phyloP scores from a whole-genome alignment of 2,113 vertebrate genomes.

The Candoia aspera region DNA sequence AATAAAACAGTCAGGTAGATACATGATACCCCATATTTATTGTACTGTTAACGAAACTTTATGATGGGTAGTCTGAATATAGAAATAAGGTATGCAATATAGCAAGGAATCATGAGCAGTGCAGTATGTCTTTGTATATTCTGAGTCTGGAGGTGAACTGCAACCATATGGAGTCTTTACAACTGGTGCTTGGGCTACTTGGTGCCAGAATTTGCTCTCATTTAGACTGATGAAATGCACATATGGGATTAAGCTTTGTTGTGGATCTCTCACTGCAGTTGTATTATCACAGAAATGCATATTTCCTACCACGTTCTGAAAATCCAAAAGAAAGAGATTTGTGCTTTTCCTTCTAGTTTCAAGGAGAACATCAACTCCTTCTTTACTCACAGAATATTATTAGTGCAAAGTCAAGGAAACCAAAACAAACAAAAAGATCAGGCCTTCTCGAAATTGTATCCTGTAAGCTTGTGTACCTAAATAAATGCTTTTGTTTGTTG shows the following conservation, averaged over 20 bases:
- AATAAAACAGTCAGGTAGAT: slow-evolving; percentile 14
- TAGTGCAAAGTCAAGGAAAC: neutral
- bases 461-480: neutral
- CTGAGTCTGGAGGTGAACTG: neutral
- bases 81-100: neutral
- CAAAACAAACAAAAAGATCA: neutral
- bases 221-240: neutral
- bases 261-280: neutral
- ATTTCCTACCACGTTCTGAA: neutral
- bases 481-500: neutral
- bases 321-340: neutral
- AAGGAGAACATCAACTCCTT: neutral
- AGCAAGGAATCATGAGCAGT: neutral
- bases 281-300: neutral
- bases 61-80: neutral
- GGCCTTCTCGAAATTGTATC: no score
- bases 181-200: neutral
- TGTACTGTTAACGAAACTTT: slow-evolving; percentile 20
- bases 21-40: slow-evolving; percentile 38
- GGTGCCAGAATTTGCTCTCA: neutral
- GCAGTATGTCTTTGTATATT: neutral
- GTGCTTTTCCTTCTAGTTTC: neutral
- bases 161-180: neutral
- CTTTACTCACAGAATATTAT: neutral
- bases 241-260: neutral